Conservation (phyloP, 2,113 vertebrate genomes). For the Onychostoma macrolepis region DNA sequence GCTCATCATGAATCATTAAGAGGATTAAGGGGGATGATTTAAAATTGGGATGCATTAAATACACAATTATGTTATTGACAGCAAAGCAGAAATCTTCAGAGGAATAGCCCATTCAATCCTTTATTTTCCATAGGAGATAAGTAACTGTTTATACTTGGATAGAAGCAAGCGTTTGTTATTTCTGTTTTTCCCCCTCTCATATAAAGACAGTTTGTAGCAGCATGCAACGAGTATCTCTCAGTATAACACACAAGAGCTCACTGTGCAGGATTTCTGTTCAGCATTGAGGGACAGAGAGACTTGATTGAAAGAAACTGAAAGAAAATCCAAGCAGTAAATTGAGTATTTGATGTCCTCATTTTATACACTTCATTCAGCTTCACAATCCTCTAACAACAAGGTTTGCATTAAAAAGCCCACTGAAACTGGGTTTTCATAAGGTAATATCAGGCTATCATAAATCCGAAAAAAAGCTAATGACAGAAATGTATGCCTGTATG, state of each 20-base stretch:
- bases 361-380: neutral
- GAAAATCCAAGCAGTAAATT: neutral
- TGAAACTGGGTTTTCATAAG: neutral
- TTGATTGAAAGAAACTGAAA: neutral
- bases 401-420: neutral
- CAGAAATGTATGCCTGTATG: neutral
- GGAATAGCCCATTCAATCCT: neutral
- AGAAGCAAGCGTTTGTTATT: neutral
- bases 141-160: neutral
- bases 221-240: neutral
- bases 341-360: neutral
- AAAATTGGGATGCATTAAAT: neutral
- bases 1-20: neutral
- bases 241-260: neutral
- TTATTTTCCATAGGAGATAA: neutral
- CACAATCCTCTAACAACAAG: neutral
- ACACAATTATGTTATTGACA: neutral
- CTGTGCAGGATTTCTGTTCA: conserved; percentile 6
- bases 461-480: neutral
- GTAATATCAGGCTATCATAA: neutral
- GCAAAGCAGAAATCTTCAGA: neutral
- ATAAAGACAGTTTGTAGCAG: too few species aligned
- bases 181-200: too few species aligned
- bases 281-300: conserved; percentile 18
- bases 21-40: neutral